A percentile compares a stretch with the other conserved stretches of the same genome.
Evolutionary conservation across 2,888 invertebrate genomes (phyloP).

Genomic region (Ophioninae sp.): DNA sequence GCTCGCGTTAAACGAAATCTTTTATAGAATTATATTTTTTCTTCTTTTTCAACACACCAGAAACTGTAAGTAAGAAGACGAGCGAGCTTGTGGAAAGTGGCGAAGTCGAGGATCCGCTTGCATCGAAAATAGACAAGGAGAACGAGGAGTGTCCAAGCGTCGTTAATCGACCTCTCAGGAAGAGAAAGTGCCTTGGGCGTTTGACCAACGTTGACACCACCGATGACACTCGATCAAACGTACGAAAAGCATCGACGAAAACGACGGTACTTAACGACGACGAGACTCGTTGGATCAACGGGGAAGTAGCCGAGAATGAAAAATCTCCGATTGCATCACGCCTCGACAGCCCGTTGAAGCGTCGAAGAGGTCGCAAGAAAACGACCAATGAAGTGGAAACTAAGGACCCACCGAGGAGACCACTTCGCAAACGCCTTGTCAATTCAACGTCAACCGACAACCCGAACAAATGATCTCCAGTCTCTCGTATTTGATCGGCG

Average conservation of each 20-base stretch:
- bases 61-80: slow-evolving; percentile 24
- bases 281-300: neutral
- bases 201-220: slow-evolving; percentile 20
- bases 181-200: slow-evolving; percentile 63
- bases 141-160: slow-evolving; percentile 50
- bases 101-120: neutral
- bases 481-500: neutral
- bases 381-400: slow-evolving; percentile 43
- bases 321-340: slow-evolving; percentile 9
- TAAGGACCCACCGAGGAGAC: slow-evolving; percentile 65
- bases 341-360: slow-evolving; percentile 61
- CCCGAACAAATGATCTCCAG: slow-evolving; percentile 27
- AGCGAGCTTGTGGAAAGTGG: slow-evolving; percentile 13
- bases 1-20: neutral
- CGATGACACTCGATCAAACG: slow-evolving; percentile 14
- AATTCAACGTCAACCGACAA: slow-evolving; percentile 30
- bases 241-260: neutral
- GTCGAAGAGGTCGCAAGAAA: slow-evolving; percentile 61
- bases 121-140: slow-evolving; percentile 17
- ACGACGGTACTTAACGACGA: slow-evolving; percentile 4
- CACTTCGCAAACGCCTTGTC: slow-evolving; percentile 62
- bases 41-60: neutral
- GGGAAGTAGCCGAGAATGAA: slow-evolving; percentile 10
- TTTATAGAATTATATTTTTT: neutral
- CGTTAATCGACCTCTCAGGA: slow-evolving; percentile 62